phyloP scores from a whole-genome alignment of 2,888 invertebrate species.

The Ormyrus nitidulus region DNA sequence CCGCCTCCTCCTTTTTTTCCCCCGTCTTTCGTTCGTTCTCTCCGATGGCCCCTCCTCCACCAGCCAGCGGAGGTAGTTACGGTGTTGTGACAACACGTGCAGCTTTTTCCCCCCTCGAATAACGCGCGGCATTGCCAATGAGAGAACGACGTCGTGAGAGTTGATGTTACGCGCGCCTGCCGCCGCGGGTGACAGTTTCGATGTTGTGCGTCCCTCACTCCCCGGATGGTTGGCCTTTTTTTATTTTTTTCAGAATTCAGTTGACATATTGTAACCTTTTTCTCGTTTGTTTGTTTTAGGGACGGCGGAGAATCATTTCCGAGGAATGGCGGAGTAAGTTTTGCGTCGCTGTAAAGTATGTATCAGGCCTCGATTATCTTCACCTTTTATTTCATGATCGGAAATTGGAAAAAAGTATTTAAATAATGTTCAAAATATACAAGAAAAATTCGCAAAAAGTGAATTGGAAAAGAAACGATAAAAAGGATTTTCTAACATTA shows the following conservation, averaged over 20 bases:
- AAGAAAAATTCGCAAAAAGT: not conserved
- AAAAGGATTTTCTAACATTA: too few relatives aligned
- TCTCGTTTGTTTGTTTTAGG: not conserved
- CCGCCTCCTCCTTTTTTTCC: not conserved
- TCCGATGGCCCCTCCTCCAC: not conserved
- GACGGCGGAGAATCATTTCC: not conserved
- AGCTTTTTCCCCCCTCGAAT: slow-evolving; percentile 33
- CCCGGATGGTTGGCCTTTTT: not conserved
- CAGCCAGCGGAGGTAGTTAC: not conserved
- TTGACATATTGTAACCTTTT: slow-evolving; percentile 2
- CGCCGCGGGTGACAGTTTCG: not conserved
- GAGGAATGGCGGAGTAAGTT: too few relatives aligned
- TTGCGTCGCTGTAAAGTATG: too few relatives aligned
- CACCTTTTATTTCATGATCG: not conserved
- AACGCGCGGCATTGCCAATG: slow-evolving; percentile 40
- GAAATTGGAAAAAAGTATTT: not conserved
- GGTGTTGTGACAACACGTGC: slow-evolving; percentile 45
- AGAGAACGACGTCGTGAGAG: slow-evolving; percentile 37
- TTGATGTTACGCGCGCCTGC: slow-evolving; percentile 5
- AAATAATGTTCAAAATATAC: not conserved
- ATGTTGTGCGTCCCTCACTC: not conserved
- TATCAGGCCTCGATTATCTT: too few relatives aligned
- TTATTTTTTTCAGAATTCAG: not conserved
- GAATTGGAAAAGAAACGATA: too few relatives aligned
- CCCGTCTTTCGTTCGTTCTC: slow-evolving; percentile 18